Base-by-base conservation (phyloP, 2,888 invertebrate species). In the Clistopyga incitator region DNA sequence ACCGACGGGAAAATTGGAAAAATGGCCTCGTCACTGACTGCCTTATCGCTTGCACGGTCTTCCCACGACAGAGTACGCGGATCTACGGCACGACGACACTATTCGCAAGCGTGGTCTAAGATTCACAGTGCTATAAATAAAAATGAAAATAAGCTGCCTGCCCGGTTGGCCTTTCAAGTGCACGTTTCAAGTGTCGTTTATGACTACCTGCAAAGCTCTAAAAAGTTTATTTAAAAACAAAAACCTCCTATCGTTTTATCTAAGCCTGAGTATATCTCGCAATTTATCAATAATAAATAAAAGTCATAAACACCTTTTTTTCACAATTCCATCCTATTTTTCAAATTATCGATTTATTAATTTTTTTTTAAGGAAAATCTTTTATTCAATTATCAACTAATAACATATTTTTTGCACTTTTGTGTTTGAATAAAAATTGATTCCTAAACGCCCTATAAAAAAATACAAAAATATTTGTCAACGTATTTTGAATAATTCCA, bases 141-240 rank as follows among this genome's bases (percentile, higher is more conserved):
- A 80, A 83, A 83, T 83, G 76, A 80, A 79, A 80, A 77, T 80
- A 79, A 83, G 67, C 76, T 67, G 79, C 71, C 34, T 64, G 47
- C 65, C 75, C 65, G 74, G 74, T 50, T 75, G 65, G 76, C 67
- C 64, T 83, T 72, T 79, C 23, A 68, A 68, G 75, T 47, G 23
- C 10, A 8, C 50, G 75, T 50, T 52, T 34, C 50, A 34, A 64
- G 13, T 34, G 34, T 52, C 34, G 29, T 52, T 64, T n/a, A 38
- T 50, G 23, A 15, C 52, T 25, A 52, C 38, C 64, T 38, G 38
- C 64, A 15, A 15, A 64, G 18, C 64, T 18, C 34, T 38, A 18
- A 38, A 64, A 42, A 64, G 38, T 38, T 64, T 18, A 11, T 38
- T 54, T 15, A 34, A 47, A 67, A 68, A 65, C 4, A 29, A 38